Percentiles rank a stretch among this genome's conserved stretches.
Conservation (phyloP, 2,113 vertebrate species). For the Zeus faber region DNA sequence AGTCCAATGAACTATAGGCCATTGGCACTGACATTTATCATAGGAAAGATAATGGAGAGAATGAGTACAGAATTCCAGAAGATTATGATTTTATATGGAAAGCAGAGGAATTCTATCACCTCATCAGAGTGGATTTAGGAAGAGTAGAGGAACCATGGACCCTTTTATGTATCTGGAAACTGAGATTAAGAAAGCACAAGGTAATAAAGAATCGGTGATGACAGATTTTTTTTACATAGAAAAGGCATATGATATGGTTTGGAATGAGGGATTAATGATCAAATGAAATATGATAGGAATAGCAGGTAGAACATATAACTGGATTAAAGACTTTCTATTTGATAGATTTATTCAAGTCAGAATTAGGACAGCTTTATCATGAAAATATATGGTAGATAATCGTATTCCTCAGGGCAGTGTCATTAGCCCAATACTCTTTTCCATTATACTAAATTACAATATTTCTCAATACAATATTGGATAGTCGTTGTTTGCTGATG, state of each 20-base stretch:
- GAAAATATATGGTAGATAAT: neutral
- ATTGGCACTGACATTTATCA: neutral
- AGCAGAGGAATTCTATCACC: neutral
- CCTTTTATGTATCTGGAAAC: neutral
- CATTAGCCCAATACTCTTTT: neutral
- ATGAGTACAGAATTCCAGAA: too few relatives aligned
- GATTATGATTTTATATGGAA: neutral
- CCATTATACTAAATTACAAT: neutral
- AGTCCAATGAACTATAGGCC: constrained; percentile 7
- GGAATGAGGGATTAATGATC: constrained; percentile 5
- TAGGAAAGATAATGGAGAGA: constrained; percentile 6
- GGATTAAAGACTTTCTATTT: constrained; percentile 6
- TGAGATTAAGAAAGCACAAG: constrained; percentile 3
- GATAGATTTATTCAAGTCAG: neutral
- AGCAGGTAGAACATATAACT: neutral
- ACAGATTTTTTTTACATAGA: neutral
- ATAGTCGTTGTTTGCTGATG: neutral
- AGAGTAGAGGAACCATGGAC: neutral
- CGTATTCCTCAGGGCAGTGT: neutral
- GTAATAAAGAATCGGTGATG: constrained; percentile 3
- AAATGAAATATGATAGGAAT: neutral
- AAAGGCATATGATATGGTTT: constrained; percentile 4
- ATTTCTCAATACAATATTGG: neutral
- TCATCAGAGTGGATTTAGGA: constrained; percentile 10
- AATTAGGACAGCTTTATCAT: neutral